Conservation (phyloP, 1,140 invertebrate species). For the Drosophila lacteicornis region DNA sequence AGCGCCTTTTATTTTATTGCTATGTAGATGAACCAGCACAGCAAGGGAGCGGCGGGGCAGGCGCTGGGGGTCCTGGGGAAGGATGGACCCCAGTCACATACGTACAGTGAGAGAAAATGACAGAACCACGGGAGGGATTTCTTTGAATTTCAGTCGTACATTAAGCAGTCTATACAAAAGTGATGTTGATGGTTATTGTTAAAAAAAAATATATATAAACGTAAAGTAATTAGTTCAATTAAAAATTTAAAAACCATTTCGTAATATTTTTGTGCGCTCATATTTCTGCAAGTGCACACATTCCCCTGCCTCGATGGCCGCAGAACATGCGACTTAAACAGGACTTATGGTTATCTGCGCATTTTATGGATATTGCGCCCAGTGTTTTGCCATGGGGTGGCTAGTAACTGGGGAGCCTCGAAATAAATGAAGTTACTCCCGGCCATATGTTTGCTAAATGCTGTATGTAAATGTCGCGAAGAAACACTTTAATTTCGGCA, state of each 20-base stretch:
- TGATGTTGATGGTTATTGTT: too few relatives aligned
- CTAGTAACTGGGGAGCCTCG: constrained; percentile 8
- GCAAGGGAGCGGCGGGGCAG: constrained; percentile 13
- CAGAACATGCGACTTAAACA: constrained; percentile 78
- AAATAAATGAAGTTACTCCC: constrained; percentile 80
- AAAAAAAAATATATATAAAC: too few relatives aligned
- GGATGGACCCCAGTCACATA: constrained; percentile 65
- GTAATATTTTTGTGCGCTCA: not conserved
- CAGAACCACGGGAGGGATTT: not conserved
- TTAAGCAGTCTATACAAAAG: too few relatives aligned
- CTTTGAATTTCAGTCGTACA: not conserved
- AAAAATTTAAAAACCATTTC: too few relatives aligned
- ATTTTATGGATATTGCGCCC: constrained; percentile 84
- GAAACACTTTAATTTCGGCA: constrained; percentile 73
- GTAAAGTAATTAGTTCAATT: not conserved
- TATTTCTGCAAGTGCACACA: constrained; percentile 7
- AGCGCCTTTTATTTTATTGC: constrained; percentile 81
- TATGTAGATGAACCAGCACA: constrained; percentile 78
- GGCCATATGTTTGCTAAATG: constrained; percentile 76
- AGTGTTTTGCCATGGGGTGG: constrained; percentile 28
- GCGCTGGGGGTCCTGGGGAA: constrained; percentile 27
- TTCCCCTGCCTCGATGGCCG: constrained; percentile 12
- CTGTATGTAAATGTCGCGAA: constrained; percentile 73
- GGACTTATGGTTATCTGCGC: constrained; percentile 84
- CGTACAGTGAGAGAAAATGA: constrained; percentile 10